Evolutionary conservation across 2,797 vertebrate species (phyloP).

Genomic region (Anniella stebbinsi): DNA sequence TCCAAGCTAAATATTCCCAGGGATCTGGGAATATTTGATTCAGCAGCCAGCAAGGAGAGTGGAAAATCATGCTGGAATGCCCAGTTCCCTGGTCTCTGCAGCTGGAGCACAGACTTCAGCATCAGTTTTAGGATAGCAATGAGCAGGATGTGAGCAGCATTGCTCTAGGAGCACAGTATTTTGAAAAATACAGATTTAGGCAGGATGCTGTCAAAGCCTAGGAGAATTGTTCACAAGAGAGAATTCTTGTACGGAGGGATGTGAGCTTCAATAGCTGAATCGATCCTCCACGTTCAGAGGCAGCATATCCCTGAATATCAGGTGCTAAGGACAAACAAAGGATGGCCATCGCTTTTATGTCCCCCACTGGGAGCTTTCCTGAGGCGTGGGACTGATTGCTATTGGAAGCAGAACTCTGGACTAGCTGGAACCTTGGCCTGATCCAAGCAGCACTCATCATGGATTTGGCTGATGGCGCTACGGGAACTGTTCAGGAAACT

Average conservation of each 20-base stretch:
- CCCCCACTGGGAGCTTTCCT: not conserved
- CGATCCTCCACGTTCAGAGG: not conserved
- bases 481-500: not conserved
- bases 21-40: not conserved
- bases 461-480: too few relatives aligned
- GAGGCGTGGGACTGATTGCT: not conserved
- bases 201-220: not conserved
- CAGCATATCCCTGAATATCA: not conserved
- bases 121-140: not conserved
- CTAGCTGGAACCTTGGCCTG: not conserved
- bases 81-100: not conserved
- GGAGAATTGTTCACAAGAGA: not conserved
- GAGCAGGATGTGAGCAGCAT: not conserved
- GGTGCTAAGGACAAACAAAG: not conserved
- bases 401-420: not conserved
- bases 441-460: not conserved
- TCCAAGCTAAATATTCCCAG: not conserved
- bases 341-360: not conserved
- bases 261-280: not conserved
- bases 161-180: not conserved
- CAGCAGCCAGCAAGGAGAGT: not conserved
- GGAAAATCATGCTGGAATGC: not conserved
- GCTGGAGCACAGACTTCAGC: not conserved
- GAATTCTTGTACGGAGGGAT: not conserved
- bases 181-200: not conserved